Conservation (phyloP, 2,113 vertebrate genomes). For the Podiceps cristatus region DNA sequence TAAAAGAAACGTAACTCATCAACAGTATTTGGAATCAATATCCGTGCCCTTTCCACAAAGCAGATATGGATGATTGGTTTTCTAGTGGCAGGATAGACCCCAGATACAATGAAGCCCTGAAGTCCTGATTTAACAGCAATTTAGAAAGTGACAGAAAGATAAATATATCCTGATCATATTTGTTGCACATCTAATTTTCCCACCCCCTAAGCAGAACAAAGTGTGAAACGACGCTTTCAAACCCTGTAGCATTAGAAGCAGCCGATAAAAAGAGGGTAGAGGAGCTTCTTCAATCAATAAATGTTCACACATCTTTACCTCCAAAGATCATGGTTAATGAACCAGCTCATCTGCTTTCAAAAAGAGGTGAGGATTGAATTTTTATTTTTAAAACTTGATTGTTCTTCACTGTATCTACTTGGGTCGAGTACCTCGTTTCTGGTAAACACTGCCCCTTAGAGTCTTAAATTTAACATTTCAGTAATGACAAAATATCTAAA, state of each 20-base stretch:
- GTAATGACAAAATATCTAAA: neutral
- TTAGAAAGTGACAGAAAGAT: neutral
- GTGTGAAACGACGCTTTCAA: constrained; percentile 79
- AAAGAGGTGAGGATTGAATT: constrained; percentile 75
- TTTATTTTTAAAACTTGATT: neutral
- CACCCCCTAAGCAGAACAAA: constrained; percentile 46
- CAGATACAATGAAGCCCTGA: neutral
- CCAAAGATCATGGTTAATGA: constrained; percentile 21
- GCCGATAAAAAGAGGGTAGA: constrained; percentile 80
- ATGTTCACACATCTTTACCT: constrained; percentile 68
- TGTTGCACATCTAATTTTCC: neutral
- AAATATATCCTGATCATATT: neutral
- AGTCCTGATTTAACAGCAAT: neutral
- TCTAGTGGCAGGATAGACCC: neutral
- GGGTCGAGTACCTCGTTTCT: neutral
- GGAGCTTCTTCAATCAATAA: constrained; percentile 78
- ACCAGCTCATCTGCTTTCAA: constrained; percentile 71
- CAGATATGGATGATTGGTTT: neutral
- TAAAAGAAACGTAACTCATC: neutral
- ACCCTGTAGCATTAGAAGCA: constrained; percentile 80
- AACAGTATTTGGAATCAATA: neutral
- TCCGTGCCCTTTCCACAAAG: neutral
- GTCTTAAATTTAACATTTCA: neutral
- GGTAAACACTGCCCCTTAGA: neutral
- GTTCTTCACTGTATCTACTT: neutral